phyloP scores from a whole-genome alignment of 2,888 invertebrate genomes.

The Leptopilina syphax region DNA sequence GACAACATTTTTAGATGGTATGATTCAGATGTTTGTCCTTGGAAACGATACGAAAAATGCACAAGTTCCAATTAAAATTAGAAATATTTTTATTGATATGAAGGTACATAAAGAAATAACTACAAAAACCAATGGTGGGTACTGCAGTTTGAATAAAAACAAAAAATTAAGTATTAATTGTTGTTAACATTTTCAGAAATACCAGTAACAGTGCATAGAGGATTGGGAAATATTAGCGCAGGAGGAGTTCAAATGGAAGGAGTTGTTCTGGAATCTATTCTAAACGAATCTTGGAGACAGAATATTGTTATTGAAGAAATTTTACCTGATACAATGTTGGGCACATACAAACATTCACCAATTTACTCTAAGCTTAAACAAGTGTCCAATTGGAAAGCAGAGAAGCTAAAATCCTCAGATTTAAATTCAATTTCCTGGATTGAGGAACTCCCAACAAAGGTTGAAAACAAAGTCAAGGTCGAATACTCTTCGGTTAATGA shows the following conservation, averaged over 20 bases:
- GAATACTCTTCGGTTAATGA: conserved; percentile 92
- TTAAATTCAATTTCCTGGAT: conserved; percentile 81
- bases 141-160: not conserved
- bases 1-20: conserved; percentile 22
- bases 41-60: conserved; percentile 76
- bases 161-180: no score
- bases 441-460: conserved; percentile 79
- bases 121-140: not conserved
- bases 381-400: not conserved
- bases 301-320: conserved; percentile 5
- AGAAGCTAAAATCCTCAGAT: not conserved
- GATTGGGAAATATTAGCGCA: not conserved
- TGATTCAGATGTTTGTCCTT: conserved; percentile 80
- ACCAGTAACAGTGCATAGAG: not conserved
- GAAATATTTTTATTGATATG: conserved; percentile 72
- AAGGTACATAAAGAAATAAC: not conserved
- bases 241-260: conserved; percentile 28
- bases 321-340: not conserved
- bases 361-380: not conserved
- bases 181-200: not conserved
- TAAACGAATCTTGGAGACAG: not conserved
- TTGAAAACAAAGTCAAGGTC: conserved; percentile 77
- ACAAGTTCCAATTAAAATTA: conserved; percentile 80
- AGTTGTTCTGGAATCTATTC: not conserved
- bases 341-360: conserved; percentile 15